Conservation (phyloP, 2,113 vertebrate genomes). For the Mormyrus lacerda region DNA sequence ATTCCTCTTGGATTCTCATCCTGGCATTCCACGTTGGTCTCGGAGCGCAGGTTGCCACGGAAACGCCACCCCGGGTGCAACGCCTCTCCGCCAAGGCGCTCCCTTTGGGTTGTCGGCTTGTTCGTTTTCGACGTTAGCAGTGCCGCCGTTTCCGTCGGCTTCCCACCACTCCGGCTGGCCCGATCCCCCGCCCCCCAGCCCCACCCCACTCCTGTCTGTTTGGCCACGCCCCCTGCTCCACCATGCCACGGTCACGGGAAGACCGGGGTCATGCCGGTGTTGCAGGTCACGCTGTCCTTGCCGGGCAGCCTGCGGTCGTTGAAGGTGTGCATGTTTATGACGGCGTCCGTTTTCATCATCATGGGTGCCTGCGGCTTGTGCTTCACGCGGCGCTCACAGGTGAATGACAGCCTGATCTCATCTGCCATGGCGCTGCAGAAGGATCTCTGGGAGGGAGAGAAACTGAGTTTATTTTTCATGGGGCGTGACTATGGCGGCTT, state of each 20-base stretch:
- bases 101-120: background rate
- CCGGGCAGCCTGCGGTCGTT: constrained; percentile 94
- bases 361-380: constrained; percentile 78
- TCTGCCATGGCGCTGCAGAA: constrained; percentile 93
- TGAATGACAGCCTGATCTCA: constrained; percentile 93
- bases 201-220: constrained; percentile 44
- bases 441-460: constrained; percentile 74
- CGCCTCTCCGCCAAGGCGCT: constrained; percentile 7
- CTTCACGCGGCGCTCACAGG: constrained; percentile 90
- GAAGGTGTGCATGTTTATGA: constrained; percentile 99
- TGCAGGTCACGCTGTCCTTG: constrained; percentile 92
- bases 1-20: constrained; percentile 14
- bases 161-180: constrained; percentile 55
- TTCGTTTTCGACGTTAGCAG: constrained; percentile 41
- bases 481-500: background rate
- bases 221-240: constrained; percentile 38
- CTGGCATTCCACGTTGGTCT: background rate
- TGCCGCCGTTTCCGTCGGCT: constrained; percentile 36
- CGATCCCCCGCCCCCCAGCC: constrained; percentile 63
- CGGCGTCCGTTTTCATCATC: constrained; percentile 85
- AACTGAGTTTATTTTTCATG: constrained; percentile 12
- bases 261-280: constrained; percentile 80
- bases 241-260: constrained; percentile 74
- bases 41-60: constrained; percentile 34
- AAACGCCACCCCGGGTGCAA: constrained; percentile 18